A percentile compares a stretch with the other conserved stretches of the same genome.
These are phyloP conservation scores for Nipponia nippon DNA, from an alignment of 2,113 vertebrate genomes.

Conservation along the genomic window DNA sequence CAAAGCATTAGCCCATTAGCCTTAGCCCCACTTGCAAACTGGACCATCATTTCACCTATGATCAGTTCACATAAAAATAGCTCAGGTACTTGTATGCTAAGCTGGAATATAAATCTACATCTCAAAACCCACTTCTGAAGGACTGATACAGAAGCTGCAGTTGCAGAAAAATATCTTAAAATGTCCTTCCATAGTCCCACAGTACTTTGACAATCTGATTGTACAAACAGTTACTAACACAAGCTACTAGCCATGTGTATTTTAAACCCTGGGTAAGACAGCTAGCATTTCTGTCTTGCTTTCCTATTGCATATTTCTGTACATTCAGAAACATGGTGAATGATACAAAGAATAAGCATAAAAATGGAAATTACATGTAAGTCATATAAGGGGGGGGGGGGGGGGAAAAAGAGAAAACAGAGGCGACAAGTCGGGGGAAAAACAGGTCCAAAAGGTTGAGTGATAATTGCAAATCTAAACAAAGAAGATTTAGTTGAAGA, in stretches of 20 bases:
- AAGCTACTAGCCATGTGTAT: accelerated
- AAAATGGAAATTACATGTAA: not conserved
- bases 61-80: not conserved
- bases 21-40: not conserved
- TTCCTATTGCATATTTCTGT: not conserved
- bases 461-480: not conserved
- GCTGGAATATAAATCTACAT: not conserved
- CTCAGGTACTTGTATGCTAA: not conserved
- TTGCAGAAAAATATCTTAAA: not conserved
- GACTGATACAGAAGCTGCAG: not conserved
- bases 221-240: not conserved
- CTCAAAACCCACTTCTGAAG: not conserved
- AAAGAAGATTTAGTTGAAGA: not conserved
- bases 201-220: not conserved
- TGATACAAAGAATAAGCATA: not conserved
- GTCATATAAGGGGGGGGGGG: too few species aligned
- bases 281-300: not conserved
- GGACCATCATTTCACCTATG: accelerated
- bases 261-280: not conserved
- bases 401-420: too few species aligned
- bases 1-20: not conserved
- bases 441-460: not conserved
- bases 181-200: not conserved
- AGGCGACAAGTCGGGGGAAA: too few species aligned
- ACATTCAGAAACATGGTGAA: accelerated